phyloP scores from a whole-genome alignment of 2,797 vertebrate species.

The Tokudaia muenninki region DNA sequence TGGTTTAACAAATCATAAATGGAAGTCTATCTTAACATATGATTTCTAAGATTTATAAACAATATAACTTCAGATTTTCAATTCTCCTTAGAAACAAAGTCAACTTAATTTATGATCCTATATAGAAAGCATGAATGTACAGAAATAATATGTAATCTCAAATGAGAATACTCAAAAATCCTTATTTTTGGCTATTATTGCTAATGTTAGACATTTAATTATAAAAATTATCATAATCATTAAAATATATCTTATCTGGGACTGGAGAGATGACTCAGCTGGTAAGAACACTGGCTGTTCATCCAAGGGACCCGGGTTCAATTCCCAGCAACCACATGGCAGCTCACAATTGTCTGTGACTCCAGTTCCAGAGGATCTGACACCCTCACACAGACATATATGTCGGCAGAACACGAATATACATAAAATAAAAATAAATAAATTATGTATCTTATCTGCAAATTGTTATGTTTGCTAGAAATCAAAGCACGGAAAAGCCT shows the following conservation, averaged over 20 bases:
- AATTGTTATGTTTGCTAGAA: slow-evolving; percentile 52
- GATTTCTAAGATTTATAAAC: slow-evolving; percentile 59
- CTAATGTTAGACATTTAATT: slow-evolving; percentile 16
- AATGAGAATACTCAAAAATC: slow-evolving; percentile 47
- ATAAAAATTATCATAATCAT: slow-evolving; percentile 55
- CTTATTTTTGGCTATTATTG: slow-evolving; percentile 32
- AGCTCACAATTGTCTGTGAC: slow-evolving; percentile 10
- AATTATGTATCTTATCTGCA: neutral
- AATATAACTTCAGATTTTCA: slow-evolving; percentile 57
- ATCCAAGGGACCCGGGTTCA: neutral
- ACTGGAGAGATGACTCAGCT: neutral
- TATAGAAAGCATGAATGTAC: slow-evolving; percentile 58
- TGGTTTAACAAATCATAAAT: slow-evolving; percentile 28
- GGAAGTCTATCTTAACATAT: slow-evolving; percentile 57
- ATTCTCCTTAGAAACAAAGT: slow-evolving; percentile 51
- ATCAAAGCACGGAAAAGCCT: slow-evolving; percentile 17
- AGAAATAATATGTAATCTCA: slow-evolving; percentile 68
- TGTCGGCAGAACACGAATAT: neutral
- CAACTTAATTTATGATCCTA: slow-evolving; percentile 48
- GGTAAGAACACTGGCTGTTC: neutral
- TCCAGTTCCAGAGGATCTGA: neutral
- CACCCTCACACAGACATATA: neutral
- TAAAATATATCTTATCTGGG: neutral
- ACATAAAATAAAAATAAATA: neutral
- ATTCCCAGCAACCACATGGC: neutral